phyloP scores from a whole-genome alignment of 1,140 invertebrate species.

The Leptopilina boulardi region DNA sequence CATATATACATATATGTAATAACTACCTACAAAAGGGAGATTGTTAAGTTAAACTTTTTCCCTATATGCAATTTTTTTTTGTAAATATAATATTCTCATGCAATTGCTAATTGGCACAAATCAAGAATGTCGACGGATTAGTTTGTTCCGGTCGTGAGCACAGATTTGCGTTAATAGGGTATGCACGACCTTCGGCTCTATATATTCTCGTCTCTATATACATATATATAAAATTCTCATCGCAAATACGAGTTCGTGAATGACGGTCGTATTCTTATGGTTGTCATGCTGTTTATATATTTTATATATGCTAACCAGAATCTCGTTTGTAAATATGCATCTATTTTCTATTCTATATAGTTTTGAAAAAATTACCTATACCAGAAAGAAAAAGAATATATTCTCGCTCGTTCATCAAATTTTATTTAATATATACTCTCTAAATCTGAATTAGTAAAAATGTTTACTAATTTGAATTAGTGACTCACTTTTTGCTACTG shows the following conservation, averaged over 20 bases:
- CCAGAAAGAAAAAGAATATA: not conserved
- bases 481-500: too few species aligned
- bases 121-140: slow-evolving; percentile 38
- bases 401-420: not conserved
- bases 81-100: not conserved
- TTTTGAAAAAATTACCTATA: not conserved
- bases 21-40: too few species aligned
- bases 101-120: slow-evolving; percentile 1
- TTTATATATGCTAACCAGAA: not conserved
- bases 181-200: not conserved
- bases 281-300: slow-evolving; percentile 42
- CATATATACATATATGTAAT: too few species aligned
- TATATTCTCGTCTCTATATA: slow-evolving; percentile 1
- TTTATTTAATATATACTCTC: too few species aligned
- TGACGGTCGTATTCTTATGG: slow-evolving; percentile 40
- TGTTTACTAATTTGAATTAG: too few species aligned
- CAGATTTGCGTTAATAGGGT: slow-evolving; percentile 43
- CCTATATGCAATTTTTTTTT: too few species aligned
- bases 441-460: too few species aligned
- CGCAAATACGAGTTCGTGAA: slow-evolving; percentile 49
- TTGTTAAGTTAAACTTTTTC: too few species aligned
- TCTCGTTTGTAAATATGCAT: too few species aligned
- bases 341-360: too few species aligned
- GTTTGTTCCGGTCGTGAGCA: slow-evolving; percentile 44
- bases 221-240: slow-evolving; percentile 2